Base-by-base conservation (phyloP, 2,888 invertebrate species). In the Pycnomerus fuliginosus region DNA sequence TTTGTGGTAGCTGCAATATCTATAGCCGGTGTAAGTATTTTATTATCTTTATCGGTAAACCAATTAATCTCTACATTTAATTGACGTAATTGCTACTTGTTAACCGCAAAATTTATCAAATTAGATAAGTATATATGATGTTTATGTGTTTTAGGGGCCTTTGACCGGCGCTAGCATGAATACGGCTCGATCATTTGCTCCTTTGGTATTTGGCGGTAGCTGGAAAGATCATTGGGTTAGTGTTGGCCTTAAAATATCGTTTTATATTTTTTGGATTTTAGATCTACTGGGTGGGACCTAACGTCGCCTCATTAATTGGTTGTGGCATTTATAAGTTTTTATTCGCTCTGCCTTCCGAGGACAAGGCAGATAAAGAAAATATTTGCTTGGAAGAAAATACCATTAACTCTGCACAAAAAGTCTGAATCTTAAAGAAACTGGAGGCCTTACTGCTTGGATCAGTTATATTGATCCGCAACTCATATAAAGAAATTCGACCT, bases 131-230 rank as follows among this genome's bases (percentile, higher is more conserved):
- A n/a, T n/a, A n/a, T n/a, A n/a, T n/a, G n/a, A n/a, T n/a, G n/a
- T n/a, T n/a, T n/a, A n/a, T n/a, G 20, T 20, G 23, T 70, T 72
- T 25, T 68, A 87, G 87, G 85, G 82, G 2, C 82, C 83, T 1
- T 76, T 81, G 52, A 88, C 88, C 7, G 82, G 83, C 1, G 79
- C 82, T 30, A 82, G 83, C 48, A 80, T 85, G 80, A 85, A 85
- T 60, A 82, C 84, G 1, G 84, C 80, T 1, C 72, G 85, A 52
- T 76, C 76, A 0, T 75, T 90, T 12, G 87, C 77, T 0, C 88
- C 89, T 0, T 85, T 87, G 0, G 51, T 88, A 3, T 82, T 83
- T 76, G 50, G 58, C 3, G 53, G 57, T 13, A 82, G 74, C 23
- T 89, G 85, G 79, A 48, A 65, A 0, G 53, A 72, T 13, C 87